These are phyloP conservation scores for Hedychridium roseum DNA, from an alignment of 2,888 invertebrate species.

Conservation along the genomic window DNA sequence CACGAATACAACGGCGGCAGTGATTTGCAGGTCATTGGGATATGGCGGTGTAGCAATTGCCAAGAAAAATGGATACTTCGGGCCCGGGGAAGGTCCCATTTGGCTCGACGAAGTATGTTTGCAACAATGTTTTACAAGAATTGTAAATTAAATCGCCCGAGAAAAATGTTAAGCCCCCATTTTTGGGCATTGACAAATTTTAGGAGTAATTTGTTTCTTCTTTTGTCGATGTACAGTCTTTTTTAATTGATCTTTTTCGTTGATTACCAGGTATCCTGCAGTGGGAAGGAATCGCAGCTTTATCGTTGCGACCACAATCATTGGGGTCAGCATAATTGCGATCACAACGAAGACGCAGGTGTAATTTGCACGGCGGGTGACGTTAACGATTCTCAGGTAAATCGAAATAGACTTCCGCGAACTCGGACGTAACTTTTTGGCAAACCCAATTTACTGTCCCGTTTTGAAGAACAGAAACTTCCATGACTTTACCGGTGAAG, in stretches of 20 bases:
- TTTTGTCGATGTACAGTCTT: not conserved
- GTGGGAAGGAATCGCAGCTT: conserved; percentile 73
- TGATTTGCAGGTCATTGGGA: conserved; percentile 70
- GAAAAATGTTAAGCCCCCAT: not conserved
- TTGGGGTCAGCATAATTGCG: conserved; percentile 78
- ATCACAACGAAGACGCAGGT: conserved; percentile 77
- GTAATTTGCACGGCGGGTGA: conserved; percentile 63
- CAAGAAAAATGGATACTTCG: conserved; percentile 67
- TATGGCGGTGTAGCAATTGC: conserved; percentile 66
- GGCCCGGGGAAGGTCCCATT: conserved; percentile 71
- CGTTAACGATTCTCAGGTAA: conserved; percentile 52
- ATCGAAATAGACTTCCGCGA: conserved; percentile 26
- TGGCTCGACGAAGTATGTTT: conserved; percentile 74
- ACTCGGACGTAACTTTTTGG: conserved; percentile 9
- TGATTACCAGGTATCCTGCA: conserved; percentile 66
- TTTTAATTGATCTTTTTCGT: not conserved
- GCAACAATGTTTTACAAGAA: too few species aligned
- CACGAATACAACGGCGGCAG: conserved; percentile 71
- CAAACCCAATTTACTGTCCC: too few species aligned
- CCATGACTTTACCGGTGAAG: too few species aligned
- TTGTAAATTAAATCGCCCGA: not conserved
- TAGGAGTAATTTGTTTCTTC: too few species aligned
- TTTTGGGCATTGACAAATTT: too few species aligned
- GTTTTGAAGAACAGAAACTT: too few species aligned
- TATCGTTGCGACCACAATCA: conserved; percentile 72